Evolutionary conservation across 2,888 invertebrate genomes (phyloP).

Genomic region (Polymixis lichenea): DNA sequence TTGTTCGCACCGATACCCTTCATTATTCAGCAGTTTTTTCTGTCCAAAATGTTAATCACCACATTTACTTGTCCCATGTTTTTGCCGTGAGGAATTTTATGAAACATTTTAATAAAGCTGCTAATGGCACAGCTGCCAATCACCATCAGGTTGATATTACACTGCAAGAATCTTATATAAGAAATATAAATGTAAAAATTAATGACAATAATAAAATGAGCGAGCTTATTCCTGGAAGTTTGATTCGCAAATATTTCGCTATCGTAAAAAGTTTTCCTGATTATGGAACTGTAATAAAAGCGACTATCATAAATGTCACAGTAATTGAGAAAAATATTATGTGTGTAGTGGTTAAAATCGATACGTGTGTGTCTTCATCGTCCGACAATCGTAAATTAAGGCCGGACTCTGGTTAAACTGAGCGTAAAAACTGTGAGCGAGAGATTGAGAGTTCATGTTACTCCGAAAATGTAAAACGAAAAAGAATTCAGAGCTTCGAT

Average conservation of each 20-base stretch:
- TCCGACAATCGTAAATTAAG: slow-evolving; percentile 88
- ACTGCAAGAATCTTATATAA: slow-evolving; percentile 68
- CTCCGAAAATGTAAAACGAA: slow-evolving; percentile 82
- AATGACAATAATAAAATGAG: slow-evolving; percentile 75
- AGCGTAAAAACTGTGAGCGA: slow-evolving; percentile 88
- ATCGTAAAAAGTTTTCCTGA: slow-evolving; percentile 74
- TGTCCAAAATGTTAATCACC: slow-evolving; percentile 83
- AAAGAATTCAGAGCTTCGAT: slow-evolving; percentile 70
- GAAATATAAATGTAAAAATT: slow-evolving; percentile 67
- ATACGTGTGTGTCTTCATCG: slow-evolving; percentile 84
- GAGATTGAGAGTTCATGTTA: slow-evolving; percentile 88
- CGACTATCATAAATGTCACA: slow-evolving; percentile 80
- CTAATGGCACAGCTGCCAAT: slow-evolving; percentile 80
- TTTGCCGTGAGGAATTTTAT: slow-evolving; percentile 76
- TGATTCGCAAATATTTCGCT: slow-evolving; percentile 70
- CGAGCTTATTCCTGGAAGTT: slow-evolving; percentile 67
- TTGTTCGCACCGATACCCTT: slow-evolving; percentile 83
- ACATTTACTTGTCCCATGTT: slow-evolving; percentile 79
- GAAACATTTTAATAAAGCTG: slow-evolving; percentile 82
- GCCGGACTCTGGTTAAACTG: slow-evolving; percentile 83
- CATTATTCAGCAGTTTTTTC: slow-evolving; percentile 81
- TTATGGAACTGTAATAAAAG: slow-evolving; percentile 77
- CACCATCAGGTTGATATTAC: slow-evolving; percentile 74
- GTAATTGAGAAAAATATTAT: slow-evolving; percentile 65
- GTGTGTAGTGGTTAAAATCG: slow-evolving; percentile 72